Percentiles rank a stretch among this genome's conserved stretches.
These are phyloP conservation scores for Seira ritae DNA, from an alignment of 2,888 invertebrate genomes.

Conservation along the genomic window DNA sequence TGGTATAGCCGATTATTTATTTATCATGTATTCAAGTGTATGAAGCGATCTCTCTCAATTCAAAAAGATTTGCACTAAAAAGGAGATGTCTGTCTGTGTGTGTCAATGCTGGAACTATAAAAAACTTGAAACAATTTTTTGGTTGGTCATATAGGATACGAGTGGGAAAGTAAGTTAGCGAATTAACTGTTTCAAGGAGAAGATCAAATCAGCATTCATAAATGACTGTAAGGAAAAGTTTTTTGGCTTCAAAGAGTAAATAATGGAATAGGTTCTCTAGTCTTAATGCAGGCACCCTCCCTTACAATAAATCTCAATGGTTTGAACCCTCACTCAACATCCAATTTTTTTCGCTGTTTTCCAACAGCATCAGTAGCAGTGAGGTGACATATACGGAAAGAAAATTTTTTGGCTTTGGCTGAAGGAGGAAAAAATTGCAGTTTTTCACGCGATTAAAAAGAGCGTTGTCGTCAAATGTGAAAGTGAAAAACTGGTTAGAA, in stretches of 20 bases:
- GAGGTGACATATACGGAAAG: not conserved
- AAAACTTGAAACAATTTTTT: too few relatives aligned
- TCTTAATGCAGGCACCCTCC: not conserved
- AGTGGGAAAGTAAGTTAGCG: not conserved
- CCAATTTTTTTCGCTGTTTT: not conserved
- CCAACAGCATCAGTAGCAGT: not conserved
- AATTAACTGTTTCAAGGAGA: constrained; percentile 7
- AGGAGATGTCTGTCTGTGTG: too few relatives aligned
- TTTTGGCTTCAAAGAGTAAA: constrained; percentile 13
- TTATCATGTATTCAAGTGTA: too few relatives aligned
- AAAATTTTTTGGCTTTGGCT: not conserved
- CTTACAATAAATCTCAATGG: not conserved
- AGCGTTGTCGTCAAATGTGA: constrained; percentile 28
- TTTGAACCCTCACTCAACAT: not conserved
- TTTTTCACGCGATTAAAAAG: constrained; percentile 44
- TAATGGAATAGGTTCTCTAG: not conserved
- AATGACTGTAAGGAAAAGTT: constrained; percentile 5
- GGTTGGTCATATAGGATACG: too few relatives aligned
- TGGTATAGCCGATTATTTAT: too few relatives aligned
- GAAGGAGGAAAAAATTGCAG: not conserved
- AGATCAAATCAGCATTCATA: constrained; percentile 14
- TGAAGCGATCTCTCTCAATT: too few relatives aligned
- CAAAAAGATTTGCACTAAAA: too few relatives aligned
- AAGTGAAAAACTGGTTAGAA: constrained; percentile 45
- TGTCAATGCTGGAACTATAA: too few relatives aligned